Evolutionary conservation across 2,888 invertebrate species (phyloP).

Genomic region (Pterostichus niger): DNA sequence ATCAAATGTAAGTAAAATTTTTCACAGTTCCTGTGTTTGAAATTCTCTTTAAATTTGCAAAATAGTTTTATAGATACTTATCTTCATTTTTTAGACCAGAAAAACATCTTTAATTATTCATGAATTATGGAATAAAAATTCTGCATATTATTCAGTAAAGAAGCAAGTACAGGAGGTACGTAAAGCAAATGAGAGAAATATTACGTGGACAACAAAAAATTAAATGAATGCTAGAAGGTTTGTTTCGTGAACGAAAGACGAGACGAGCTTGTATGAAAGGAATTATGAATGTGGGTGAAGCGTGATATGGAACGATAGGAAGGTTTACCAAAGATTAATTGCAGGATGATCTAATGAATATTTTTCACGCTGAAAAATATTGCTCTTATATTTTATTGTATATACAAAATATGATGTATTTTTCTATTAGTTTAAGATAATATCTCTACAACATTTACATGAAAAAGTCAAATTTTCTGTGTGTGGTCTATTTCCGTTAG

Average conservation of each 20-base stretch:
- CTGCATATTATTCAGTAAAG: not conserved
- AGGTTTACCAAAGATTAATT: too few species aligned
- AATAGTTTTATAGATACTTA: not conserved
- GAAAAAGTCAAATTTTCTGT: slow-evolving; percentile 22
- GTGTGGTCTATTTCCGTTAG: slow-evolving; percentile 23
- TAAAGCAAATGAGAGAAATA: not conserved
- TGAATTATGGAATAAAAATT: slow-evolving; percentile 45
- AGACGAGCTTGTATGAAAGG: too few species aligned
- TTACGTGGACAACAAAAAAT: too few species aligned
- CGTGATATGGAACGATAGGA: too few species aligned
- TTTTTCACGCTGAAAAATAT: too few species aligned
- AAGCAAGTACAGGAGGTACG: slow-evolving; percentile 9
- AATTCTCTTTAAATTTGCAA: not conserved
- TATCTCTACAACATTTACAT: slow-evolving; percentile 27
- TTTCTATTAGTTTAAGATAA: slow-evolving; percentile 30
- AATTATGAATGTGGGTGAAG: too few species aligned
- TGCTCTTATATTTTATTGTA: too few species aligned
- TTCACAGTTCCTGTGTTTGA: too few species aligned
- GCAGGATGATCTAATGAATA: too few species aligned
- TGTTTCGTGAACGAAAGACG: too few species aligned
- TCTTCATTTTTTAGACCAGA: slow-evolving; percentile 1
- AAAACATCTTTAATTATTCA: slow-evolving; percentile 23
- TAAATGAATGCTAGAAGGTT: too few species aligned
- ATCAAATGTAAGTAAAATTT: slow-evolving; percentile 24
- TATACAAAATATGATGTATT: too few species aligned